Conservation (phyloP, 1,140 invertebrate genomes). For the Zaprionus inermis region DNA sequence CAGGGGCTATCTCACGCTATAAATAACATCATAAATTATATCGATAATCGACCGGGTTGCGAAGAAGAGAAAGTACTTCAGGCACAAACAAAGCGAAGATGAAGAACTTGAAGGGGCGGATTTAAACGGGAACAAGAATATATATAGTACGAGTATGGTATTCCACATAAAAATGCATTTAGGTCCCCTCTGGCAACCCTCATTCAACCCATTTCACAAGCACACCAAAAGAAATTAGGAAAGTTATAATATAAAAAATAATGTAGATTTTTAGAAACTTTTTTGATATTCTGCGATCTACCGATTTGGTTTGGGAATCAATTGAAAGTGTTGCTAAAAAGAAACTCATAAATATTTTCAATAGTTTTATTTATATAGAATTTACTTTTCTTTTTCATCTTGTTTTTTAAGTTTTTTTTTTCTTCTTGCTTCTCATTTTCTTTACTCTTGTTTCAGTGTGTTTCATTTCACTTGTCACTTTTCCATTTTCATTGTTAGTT, state of each 20-base stretch:
- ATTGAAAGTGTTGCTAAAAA: conserved; percentile 10
- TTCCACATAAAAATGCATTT: no score
- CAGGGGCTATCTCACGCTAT: neutral
- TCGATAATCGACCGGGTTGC: neutral
- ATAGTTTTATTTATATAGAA: conserved; percentile 82
- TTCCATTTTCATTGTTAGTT: conserved; percentile 29
- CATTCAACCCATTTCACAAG: no score
- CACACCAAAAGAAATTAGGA: no score
- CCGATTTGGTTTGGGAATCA: neutral
- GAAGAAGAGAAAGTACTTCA: neutral
- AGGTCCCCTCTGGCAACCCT: no score
- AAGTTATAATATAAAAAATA: no score
- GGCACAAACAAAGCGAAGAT: neutral
- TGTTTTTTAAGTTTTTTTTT: conserved; percentile 46
- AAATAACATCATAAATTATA: conserved; percentile 1
- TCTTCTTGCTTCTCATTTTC: conserved; percentile 41
- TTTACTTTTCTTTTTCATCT: conserved; percentile 85
- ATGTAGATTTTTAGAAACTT: no score
- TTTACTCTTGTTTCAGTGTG: conserved; percentile 84
- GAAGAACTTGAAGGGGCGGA: neutral
- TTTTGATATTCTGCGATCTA: no score
- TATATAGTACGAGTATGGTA: no score
- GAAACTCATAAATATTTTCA: conserved; percentile 63
- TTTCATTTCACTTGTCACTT: conserved; percentile 15
- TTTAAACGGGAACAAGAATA: no score